phyloP scores from a whole-genome alignment of 1,140 invertebrate genomes.

The Drosophila obscura region DNA sequence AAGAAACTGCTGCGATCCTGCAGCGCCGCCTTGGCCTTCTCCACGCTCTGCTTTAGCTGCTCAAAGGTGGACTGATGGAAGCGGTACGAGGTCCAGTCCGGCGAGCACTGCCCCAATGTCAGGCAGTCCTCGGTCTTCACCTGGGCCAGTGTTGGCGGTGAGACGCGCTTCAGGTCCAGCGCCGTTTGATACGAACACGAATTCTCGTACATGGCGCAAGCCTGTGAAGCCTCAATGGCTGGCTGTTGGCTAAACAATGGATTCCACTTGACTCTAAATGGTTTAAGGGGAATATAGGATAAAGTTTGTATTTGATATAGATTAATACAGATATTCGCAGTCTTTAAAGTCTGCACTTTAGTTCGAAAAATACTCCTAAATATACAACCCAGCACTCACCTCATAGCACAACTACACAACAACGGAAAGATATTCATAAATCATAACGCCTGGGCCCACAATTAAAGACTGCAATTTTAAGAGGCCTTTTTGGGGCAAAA shows the following conservation, averaged over 20 bases:
- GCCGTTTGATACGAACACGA: slow-evolving; percentile 94
- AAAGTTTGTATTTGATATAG: background rate
- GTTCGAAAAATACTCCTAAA: background rate
- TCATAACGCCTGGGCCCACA: slow-evolving; percentile 46
- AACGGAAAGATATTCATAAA: slow-evolving; percentile 52
- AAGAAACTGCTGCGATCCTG: slow-evolving; percentile 85
- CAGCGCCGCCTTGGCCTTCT: slow-evolving; percentile 93
- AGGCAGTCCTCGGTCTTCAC: slow-evolving; percentile 87
- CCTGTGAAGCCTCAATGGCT: slow-evolving; percentile 53
- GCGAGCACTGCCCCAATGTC: slow-evolving; percentile 84
- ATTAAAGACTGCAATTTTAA: slow-evolving; percentile 71
- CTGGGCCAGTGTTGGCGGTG: slow-evolving; percentile 83
- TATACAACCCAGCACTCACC: slow-evolving; percentile 29
- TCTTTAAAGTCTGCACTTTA: background rate
- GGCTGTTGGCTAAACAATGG: slow-evolving; percentile 71
- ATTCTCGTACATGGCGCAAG: slow-evolving; percentile 91
- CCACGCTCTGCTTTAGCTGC: slow-evolving; percentile 93
- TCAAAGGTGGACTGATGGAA: slow-evolving; percentile 93
- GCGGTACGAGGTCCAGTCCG: slow-evolving; percentile 89
- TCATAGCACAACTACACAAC: slow-evolving; percentile 34
- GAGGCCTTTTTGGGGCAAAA: slow-evolving; percentile 25
- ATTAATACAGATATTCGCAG: too few relatives aligned
- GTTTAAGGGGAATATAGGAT: background rate
- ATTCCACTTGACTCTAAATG: slow-evolving; percentile 78
- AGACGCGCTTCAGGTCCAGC: slow-evolving; percentile 91